phyloP scores from a whole-genome alignment of 2,888 invertebrate species.

The Lissocephala sabroskyi region DNA sequence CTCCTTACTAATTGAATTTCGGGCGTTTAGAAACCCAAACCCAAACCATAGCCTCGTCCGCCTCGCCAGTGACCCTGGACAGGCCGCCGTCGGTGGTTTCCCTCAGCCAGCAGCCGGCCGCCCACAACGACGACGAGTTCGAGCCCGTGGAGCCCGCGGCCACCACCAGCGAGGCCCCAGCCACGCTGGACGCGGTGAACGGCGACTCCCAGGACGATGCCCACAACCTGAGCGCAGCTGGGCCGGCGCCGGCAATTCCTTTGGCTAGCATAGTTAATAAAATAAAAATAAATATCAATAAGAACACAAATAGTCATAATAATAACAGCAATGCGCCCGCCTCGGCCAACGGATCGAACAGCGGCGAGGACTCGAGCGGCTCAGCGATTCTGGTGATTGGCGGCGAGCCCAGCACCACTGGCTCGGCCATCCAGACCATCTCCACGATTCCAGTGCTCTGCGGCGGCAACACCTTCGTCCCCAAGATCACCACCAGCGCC shows the following conservation, averaged over 20 bases:
- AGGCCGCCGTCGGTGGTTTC: slow-evolving; percentile 72
- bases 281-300: slow-evolving; percentile 89
- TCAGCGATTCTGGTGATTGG: slow-evolving; percentile 54
- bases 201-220: slow-evolving; percentile 77
- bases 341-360: slow-evolving; percentile 23
- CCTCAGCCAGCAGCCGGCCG: slow-evolving; percentile 32
- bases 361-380: slow-evolving; percentile 21
- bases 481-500: slow-evolving; percentile 37
- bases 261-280: slow-evolving; percentile 73
- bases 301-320: slow-evolving; percentile 74
- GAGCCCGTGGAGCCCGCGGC: slow-evolving; percentile 18
- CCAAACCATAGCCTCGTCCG: slow-evolving; percentile 64
- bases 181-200: slow-evolving; percentile 67
- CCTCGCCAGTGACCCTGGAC: slow-evolving; percentile 66
- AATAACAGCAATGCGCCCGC: slow-evolving; percentile 46
- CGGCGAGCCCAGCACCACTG: slow-evolving; percentile 2
- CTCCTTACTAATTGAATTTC: not conserved
- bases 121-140: slow-evolving; percentile 31
- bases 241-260: slow-evolving; percentile 70
- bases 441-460: slow-evolving; percentile 71
- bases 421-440: slow-evolving; percentile 53
- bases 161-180: slow-evolving; percentile 20
- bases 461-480: slow-evolving; percentile 62
- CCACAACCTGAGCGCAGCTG: slow-evolving; percentile 69
- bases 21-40: slow-evolving; percentile 58